Evolutionary conservation across 2,797 vertebrate genomes (phyloP).

Genomic region (Australoheros facetus): DNA sequence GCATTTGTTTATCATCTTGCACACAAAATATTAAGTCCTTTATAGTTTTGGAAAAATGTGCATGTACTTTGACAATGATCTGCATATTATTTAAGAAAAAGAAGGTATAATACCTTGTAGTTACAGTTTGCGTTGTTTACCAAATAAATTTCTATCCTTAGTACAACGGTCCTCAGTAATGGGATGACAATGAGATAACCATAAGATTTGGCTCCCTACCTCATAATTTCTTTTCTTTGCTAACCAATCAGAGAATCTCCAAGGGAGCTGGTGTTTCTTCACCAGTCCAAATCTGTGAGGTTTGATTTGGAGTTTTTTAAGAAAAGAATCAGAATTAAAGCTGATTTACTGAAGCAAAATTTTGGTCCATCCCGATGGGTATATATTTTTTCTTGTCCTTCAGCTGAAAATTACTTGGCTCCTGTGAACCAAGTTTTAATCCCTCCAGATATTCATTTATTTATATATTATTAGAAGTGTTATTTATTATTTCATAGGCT

Average conservation of each 20-base stretch:
- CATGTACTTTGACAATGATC: background rate
- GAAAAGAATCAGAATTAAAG: conserved; percentile 8
- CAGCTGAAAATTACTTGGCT: background rate
- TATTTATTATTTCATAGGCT: background rate
- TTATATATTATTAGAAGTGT: background rate
- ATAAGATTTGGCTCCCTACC: conserved; percentile 5
- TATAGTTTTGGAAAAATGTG: too few relatives aligned
- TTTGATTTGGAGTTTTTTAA: conserved; percentile 35
- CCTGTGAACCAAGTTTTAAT: background rate
- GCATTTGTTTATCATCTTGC: too few relatives aligned
- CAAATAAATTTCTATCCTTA: background rate
- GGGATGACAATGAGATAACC: conserved; percentile 6
- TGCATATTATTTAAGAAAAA: background rate
- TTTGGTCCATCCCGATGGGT: background rate
- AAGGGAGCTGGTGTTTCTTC: conserved; percentile 28
- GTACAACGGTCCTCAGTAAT: conserved; percentile 2
- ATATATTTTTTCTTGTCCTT: background rate
- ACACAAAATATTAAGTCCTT: too few relatives aligned
- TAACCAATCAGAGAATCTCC: conserved; percentile 37
- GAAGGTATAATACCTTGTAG: background rate
- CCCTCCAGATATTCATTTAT: background rate
- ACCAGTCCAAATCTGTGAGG: background rate
- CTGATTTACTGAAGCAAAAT: background rate
- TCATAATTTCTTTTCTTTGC: conserved; percentile 22
- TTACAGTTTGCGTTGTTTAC: conserved; percentile 6